Percentiles rank a stretch among this genome's conserved stretches.
Conservation (phyloP, 2,113 vertebrate genomes). For the Mola mola region DNA sequence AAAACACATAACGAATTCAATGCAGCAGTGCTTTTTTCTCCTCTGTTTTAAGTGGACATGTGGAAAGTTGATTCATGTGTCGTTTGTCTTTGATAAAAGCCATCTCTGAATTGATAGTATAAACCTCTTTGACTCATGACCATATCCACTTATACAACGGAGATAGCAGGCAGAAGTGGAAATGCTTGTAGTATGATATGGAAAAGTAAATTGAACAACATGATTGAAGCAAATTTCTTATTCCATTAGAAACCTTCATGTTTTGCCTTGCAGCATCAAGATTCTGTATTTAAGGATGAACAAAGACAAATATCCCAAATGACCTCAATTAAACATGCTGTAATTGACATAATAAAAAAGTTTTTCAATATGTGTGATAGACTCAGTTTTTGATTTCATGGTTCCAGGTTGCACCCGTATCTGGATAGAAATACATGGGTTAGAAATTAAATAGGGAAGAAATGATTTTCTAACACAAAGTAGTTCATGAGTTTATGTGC, state of each 20-base stretch:
- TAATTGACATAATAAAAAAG: slow-evolving; percentile 89
- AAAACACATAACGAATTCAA: slow-evolving; percentile 30
- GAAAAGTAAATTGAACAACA: slow-evolving; percentile 78
- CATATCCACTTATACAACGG: slow-evolving; percentile 24
- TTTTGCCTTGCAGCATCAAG: slow-evolving; percentile 84
- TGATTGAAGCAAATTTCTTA: slow-evolving; percentile 93
- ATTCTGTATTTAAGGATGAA: slow-evolving; percentile 80
- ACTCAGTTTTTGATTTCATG: slow-evolving; percentile 9
- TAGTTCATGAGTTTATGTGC: background rate
- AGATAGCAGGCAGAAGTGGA: slow-evolving; percentile 43
- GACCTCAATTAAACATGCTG: slow-evolving; percentile 88
- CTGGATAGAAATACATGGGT: background rate
- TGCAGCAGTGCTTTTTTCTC: slow-evolving; percentile 20
- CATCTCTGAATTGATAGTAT: too few species aligned
- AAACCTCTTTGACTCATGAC: slow-evolving; percentile 2
- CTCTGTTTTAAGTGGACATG: background rate
- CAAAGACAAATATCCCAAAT: slow-evolving; percentile 85
- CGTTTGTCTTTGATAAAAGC: slow-evolving; percentile 21
- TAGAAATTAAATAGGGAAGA: background rate
- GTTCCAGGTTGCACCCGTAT: background rate
- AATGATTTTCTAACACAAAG: background rate
- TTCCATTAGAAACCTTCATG: slow-evolving; percentile 85
- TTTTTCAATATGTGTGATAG: slow-evolving; percentile 81
- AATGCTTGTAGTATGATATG: slow-evolving; percentile 88
- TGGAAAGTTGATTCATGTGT: slow-evolving; percentile 38